Evolutionary conservation across 2,888 invertebrate genomes (phyloP), one percentile per base, ranked within the genome.

Genomic region (Mechanitis messenoides): DNA sequence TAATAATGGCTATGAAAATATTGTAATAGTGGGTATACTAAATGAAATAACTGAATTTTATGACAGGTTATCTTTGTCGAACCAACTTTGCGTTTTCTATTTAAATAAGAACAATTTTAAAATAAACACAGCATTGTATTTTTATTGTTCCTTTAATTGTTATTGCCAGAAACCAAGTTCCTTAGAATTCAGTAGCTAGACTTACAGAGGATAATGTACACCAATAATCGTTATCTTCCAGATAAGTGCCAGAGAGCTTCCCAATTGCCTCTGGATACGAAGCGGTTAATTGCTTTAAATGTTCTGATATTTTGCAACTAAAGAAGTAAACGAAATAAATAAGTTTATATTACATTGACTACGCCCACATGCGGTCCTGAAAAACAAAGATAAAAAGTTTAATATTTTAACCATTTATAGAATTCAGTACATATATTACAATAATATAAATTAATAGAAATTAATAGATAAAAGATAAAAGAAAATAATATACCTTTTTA

Each of bases 171-270:
- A 67, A 65, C 60, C 38, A 54, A 60, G 65, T 62, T 63, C 62
- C 67, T 65, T 59, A 46, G 67, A 67, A 84, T 83, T 79, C 80
- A 75, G 73, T 65, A 65, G 72, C 72, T 74, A 75, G 73, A 73
- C 74, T 74, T 77, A 79, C 79, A 78, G 76, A 77, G 77, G 79
- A 79, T 83, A 84, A 85, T 81, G 81, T 76, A 71, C 69, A 73
- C 81, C 80, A 83, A 85, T 87, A 85, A 85, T 79, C 84, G 81
- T 87, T 86, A 86, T 80, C 81, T 73, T 81, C 72, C 65, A 79
- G 80, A 80, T 82, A 83, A 85, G 78, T 80, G 74, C 79, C 76
- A 72, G 75, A 81, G 79, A 73, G 80, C 78, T 77, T 71, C 74
- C 79, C 81, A 81, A 85, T 83, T 84, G 81, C 77, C 76, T 77